Percentiles rank a stretch among this genome's conserved stretches.
Conservation (phyloP, 2,888 invertebrate species). For the Cryptocheilus praepositus region DNA sequence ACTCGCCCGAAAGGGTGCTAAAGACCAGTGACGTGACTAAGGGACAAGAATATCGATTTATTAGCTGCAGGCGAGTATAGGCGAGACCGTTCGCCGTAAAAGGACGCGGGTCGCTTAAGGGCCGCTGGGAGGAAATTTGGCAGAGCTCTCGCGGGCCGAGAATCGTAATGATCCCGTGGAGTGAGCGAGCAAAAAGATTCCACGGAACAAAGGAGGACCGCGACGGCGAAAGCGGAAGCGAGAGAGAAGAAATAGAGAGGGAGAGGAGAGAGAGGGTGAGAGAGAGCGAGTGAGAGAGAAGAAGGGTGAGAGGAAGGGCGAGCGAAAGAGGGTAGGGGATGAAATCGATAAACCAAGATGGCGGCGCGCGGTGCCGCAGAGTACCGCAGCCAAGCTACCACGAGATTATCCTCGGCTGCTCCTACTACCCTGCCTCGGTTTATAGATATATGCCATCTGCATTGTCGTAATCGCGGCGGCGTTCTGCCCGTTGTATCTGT, state of each 20-base stretch:
- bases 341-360: constrained; percentile 70
- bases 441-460: constrained; percentile 16
- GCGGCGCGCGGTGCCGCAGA: constrained; percentile 68
- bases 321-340: constrained; percentile 51
- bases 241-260: too few species aligned
- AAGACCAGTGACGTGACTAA: not conserved
- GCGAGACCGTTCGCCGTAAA: too few species aligned
- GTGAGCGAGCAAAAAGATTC: constrained; percentile 6
- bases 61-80: not conserved
- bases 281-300: constrained; percentile 21
- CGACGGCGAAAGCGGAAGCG: constrained; percentile 23
- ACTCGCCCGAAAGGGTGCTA: not conserved
- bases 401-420: constrained; percentile 61
- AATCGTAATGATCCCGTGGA: constrained; percentile 34
- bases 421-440: constrained; percentile 25
- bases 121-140: not conserved
- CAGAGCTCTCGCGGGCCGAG: constrained; percentile 26
- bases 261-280: constrained; percentile 1
- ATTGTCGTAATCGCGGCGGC: constrained; percentile 26
- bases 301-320: constrained; percentile 42
- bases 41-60: constrained; percentile 8
- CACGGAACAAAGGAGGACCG: constrained; percentile 21
- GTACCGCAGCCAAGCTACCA: constrained; percentile 68
- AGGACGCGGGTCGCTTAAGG: constrained; percentile 2
- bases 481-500: not conserved